These are phyloP conservation scores for Eueides isabella DNA, from an alignment of 1,140 invertebrate genomes.

Conservation along the genomic window DNA sequence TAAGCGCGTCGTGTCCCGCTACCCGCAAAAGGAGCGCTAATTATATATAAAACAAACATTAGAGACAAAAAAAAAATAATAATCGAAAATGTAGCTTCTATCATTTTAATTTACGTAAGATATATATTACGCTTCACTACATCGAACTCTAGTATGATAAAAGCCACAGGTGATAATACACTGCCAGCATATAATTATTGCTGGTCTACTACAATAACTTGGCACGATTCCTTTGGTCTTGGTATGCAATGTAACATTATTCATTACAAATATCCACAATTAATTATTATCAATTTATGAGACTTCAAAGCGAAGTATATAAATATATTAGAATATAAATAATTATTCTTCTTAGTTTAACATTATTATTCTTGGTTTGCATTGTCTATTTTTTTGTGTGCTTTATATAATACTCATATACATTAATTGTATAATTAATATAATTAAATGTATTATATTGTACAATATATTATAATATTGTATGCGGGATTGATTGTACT, in stretches of 20 bases:
- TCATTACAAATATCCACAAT: slow-evolving; percentile 23
- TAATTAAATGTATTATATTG: too few species aligned
- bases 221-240: slow-evolving; percentile 22
- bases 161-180: slow-evolving; percentile 28
- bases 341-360: background rate
- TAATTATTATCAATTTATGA: slow-evolving; percentile 17
- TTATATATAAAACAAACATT: background rate
- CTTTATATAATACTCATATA: too few species aligned
- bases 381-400: too few species aligned
- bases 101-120: background rate
- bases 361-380: too few species aligned
- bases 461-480: too few species aligned
- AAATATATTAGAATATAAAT: background rate
- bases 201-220: slow-evolving; percentile 27
- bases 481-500: too few species aligned
- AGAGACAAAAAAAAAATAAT: background rate
- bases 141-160: slow-evolving; percentile 3
- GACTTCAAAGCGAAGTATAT: slow-evolving; percentile 3
- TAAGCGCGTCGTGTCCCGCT: too few species aligned
- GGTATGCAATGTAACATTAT: slow-evolving; percentile 22
- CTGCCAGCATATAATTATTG: slow-evolving; percentile 20
- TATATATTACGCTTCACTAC: background rate
- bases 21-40: too few species aligned
- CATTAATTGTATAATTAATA: too few species aligned
- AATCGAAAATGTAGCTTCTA: background rate